These are phyloP conservation scores for Agrilus planipennis DNA, from an alignment of 1,140 invertebrate species.

Conservation along the genomic window DNA sequence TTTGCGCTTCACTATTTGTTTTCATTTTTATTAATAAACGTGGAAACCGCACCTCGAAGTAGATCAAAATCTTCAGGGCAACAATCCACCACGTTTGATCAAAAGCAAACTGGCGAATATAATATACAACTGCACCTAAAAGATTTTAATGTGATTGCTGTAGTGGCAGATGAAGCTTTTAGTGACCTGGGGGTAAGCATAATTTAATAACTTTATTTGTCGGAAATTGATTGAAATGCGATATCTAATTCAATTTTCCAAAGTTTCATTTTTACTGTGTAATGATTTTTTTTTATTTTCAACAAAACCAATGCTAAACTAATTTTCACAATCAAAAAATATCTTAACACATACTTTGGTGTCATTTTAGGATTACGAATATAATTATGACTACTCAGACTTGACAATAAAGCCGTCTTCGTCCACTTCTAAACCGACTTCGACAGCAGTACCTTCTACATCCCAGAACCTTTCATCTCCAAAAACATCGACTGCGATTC, in stretches of 20 bases:
- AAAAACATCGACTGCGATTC: background rate
- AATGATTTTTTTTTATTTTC: background rate
- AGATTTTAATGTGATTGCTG: slow-evolving; percentile 59
- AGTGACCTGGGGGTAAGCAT: slow-evolving; percentile 41
- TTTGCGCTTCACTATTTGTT: too few species aligned
- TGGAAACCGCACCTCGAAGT: background rate
- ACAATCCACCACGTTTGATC: slow-evolving; percentile 42
- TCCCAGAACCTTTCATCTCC: background rate
- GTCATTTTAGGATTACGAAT: slow-evolving; percentile 46
- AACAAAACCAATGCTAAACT: background rate
- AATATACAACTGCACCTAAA: slow-evolving; percentile 69
- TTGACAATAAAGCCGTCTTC: slow-evolving; percentile 46
- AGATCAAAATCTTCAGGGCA: background rate
- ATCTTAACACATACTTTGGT: slow-evolving; percentile 6
- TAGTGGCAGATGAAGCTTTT: slow-evolving; percentile 42
- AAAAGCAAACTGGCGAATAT: slow-evolving; percentile 60
- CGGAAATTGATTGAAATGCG: background rate
- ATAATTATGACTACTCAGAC: slow-evolving; percentile 46
- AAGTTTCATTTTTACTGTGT: background rate
- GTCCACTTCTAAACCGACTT: too few species aligned
- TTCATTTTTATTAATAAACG: too few species aligned
- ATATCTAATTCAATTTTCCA: background rate
- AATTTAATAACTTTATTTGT: background rate
- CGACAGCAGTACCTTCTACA: slow-evolving; percentile 1
- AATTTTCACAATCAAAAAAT: too few species aligned